Evolutionary conservation across 2,113 vertebrate genomes (phyloP).

Genomic region (Nycticebus coucang): DNA sequence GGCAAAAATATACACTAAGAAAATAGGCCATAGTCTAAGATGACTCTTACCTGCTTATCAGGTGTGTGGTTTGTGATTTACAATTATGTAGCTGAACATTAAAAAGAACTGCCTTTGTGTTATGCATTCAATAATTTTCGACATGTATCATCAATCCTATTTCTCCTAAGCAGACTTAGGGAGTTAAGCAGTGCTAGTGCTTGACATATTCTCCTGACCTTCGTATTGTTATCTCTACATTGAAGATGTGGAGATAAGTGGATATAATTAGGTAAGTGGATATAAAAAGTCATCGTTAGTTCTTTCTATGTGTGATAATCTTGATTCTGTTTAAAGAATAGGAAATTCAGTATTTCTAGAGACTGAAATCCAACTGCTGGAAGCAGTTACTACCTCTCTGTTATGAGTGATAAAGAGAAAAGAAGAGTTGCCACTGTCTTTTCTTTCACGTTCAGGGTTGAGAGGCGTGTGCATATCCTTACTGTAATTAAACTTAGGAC

Average conservation of each 20-base stretch:
- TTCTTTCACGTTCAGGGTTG: background rate
- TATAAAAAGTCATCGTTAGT: background rate
- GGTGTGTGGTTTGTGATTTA: background rate
- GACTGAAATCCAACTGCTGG: background rate
- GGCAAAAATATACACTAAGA: background rate
- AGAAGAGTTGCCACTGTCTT: background rate
- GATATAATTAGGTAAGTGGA: too few species aligned
- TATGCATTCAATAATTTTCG: background rate
- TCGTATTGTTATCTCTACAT: slow-evolving; percentile 14
- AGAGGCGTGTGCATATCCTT: background rate
- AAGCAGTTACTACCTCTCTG: background rate
- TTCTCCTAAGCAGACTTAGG: background rate
- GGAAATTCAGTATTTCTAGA: background rate
- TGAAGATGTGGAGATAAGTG: background rate
- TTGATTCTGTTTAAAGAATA: background rate
- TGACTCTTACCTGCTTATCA: background rate
- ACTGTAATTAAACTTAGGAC: background rate
- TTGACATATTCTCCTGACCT: background rate
- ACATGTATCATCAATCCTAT: background rate
- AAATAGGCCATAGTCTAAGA: background rate
- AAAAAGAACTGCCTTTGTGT: background rate
- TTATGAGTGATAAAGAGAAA: background rate
- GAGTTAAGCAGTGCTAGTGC: background rate
- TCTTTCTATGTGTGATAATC: background rate
- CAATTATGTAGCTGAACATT: background rate